Conservation (phyloP, 2,113 vertebrate species). For the Indicator indicator region DNA sequence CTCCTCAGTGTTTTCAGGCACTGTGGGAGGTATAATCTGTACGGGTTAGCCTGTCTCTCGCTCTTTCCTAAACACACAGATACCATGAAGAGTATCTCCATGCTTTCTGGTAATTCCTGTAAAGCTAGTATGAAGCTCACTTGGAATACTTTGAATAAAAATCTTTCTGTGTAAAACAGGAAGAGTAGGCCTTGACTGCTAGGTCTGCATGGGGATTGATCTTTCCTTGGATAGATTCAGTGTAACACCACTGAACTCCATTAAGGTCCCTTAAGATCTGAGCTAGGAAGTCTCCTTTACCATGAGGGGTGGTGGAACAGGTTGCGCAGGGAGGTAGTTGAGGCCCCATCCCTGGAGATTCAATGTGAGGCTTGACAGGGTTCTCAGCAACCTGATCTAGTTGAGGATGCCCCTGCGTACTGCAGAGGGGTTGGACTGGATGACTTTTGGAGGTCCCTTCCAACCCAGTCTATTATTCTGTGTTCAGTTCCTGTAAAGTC, state of each 20-base stretch:
- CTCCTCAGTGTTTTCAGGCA: background rate
- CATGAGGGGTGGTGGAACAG: too few species aligned
- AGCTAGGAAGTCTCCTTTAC: background rate
- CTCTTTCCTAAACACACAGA: background rate
- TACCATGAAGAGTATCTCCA: background rate
- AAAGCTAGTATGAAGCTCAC: background rate
- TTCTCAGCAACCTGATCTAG: too few species aligned
- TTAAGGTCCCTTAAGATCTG: background rate
- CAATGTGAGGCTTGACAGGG: too few species aligned
- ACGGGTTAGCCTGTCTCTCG: background rate
- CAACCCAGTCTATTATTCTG: too few species aligned
- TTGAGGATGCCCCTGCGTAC: too few species aligned
- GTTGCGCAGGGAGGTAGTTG: too few species aligned
- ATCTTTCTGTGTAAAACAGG: background rate
- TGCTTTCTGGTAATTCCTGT: conserved; percentile 7
- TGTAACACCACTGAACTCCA: background rate
- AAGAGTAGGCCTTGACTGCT: background rate
- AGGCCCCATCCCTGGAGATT: too few species aligned
- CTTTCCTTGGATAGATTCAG: background rate
- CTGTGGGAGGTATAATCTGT: background rate
- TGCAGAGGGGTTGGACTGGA: too few species aligned
- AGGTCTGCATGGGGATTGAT: background rate
- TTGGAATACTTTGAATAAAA: background rate
- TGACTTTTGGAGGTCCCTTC: too few species aligned
- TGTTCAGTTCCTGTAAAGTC: background rate